These are phyloP conservation scores for Lasiurus borealis DNA, from an alignment of 2,113 vertebrate genomes.

Conservation along the genomic window DNA sequence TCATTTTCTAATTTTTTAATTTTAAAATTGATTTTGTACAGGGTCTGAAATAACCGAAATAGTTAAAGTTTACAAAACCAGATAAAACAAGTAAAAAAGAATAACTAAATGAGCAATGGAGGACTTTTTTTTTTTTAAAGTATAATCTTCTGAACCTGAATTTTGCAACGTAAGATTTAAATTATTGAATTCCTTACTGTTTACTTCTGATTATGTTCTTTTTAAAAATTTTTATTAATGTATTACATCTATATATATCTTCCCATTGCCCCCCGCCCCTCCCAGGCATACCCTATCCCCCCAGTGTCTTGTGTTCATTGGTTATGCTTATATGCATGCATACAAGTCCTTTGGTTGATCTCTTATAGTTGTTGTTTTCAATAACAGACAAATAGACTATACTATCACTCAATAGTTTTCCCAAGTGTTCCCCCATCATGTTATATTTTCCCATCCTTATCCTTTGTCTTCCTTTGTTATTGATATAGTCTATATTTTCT, in stretches of 20 bases:
- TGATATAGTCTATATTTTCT: neutral
- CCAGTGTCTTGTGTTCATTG: too few species aligned
- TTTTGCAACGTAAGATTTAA: neutral
- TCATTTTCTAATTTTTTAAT: conserved; percentile 14
- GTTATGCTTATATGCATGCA: too few species aligned
- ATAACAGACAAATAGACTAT: neutral
- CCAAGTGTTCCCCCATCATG: neutral
- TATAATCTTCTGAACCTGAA: neutral
- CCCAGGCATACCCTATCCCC: too few species aligned
- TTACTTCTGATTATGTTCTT: neutral
- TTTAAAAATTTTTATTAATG: too few species aligned
- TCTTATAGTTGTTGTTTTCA: neutral
- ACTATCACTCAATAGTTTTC: neutral
- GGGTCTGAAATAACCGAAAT: neutral
- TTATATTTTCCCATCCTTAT: neutral
- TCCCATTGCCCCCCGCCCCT: too few species aligned
- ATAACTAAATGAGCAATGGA: neutral
- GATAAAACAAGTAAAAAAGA: neutral
- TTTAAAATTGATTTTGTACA: conserved; percentile 31
- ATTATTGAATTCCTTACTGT: neutral
- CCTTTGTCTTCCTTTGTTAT: neutral
- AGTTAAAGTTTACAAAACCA: neutral
- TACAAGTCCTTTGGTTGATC: too few species aligned
- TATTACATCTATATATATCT: too few species aligned
- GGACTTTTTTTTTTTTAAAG: neutral